Evolutionary conservation across 2,113 vertebrate species (phyloP).

Genomic region (Alligator sinensis): DNA sequence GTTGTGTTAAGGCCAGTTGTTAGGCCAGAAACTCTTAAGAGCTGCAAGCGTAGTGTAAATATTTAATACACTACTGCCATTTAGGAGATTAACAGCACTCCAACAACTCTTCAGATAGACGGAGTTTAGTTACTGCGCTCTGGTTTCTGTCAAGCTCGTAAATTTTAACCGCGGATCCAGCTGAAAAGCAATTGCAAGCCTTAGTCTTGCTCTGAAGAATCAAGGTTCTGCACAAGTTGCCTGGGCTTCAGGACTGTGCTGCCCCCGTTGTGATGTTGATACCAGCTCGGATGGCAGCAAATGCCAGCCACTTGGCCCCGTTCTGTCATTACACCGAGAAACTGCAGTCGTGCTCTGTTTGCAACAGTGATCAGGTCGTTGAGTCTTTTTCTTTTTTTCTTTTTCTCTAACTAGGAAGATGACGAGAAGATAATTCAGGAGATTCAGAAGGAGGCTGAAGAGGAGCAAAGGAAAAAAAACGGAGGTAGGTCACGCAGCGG

Average conservation of each 20-base stretch:
- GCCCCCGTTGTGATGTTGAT: background rate
- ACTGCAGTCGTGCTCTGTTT: background rate
- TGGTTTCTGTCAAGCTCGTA: conserved; percentile 43
- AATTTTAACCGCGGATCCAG: conserved; percentile 29
- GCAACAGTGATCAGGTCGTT: background rate
- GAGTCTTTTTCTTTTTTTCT: conserved; percentile 10
- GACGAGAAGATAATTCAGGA: conserved; percentile 95
- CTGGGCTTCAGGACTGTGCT: background rate
- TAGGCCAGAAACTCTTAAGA: conserved; percentile 25
- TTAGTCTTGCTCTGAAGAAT: fast-evolving
- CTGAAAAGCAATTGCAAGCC: background rate
- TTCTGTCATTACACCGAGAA: background rate
- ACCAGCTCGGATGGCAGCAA: background rate
- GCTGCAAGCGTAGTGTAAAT: conserved; percentile 65
- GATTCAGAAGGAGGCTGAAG: conserved; percentile 94
- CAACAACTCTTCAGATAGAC: background rate
- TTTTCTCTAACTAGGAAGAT: conserved; percentile 82
- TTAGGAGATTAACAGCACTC: conserved; percentile 67
- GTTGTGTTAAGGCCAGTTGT: conserved; percentile 33
- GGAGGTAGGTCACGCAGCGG: conserved; percentile 78
- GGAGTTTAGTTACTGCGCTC: background rate
- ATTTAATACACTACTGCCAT: conserved; percentile 71
- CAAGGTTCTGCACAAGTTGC: background rate
- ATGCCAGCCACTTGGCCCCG: fast-evolving
- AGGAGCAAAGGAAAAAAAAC: conserved; percentile 90